These are phyloP conservation scores for Apogon talboti DNA, from an alignment of 2,797 vertebrate genomes.

Conservation along the genomic window DNA sequence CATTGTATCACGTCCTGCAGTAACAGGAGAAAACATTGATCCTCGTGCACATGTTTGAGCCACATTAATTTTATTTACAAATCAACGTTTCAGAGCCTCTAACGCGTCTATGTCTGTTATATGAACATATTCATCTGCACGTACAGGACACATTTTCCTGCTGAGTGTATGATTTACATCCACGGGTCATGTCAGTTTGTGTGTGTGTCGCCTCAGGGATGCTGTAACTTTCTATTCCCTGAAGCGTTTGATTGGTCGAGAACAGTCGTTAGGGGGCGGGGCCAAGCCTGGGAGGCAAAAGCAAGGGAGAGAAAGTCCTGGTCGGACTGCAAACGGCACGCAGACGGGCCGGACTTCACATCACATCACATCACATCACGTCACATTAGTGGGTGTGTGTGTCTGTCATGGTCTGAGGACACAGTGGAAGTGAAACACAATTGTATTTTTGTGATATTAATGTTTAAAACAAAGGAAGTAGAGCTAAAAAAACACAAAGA, in stretches of 20 bases:
- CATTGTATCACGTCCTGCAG: no score
- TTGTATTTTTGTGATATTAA: no score
- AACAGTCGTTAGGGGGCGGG: neutral
- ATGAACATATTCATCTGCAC: no score
- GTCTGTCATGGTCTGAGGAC: constrained; percentile 1
- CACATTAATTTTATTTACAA: no score
- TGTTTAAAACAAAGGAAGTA: no score
- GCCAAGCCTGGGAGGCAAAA: constrained; percentile 35
- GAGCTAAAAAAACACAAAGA: no score
- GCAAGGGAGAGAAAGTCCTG: constrained; percentile 37
- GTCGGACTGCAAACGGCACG: constrained; percentile 47
- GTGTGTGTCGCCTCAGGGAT: constrained; percentile 3
- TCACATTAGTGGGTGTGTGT: constrained; percentile 41
- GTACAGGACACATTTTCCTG: neutral
- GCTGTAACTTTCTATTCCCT: constrained; percentile 3
- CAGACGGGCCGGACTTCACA: constrained; percentile 55
- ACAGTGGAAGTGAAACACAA: neutral
- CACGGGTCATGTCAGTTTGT: neutral
- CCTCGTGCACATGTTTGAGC: no score
- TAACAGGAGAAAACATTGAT: no score
- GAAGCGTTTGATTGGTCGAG: constrained; percentile 38
- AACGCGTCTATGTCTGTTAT: no score
- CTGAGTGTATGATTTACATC: constrained; percentile 5
- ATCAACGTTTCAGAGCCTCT: no score
- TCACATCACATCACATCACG: constrained; percentile 62